phyloP scores from a whole-genome alignment of 2,113 vertebrate genomes.

The Ciconia boyciana region DNA sequence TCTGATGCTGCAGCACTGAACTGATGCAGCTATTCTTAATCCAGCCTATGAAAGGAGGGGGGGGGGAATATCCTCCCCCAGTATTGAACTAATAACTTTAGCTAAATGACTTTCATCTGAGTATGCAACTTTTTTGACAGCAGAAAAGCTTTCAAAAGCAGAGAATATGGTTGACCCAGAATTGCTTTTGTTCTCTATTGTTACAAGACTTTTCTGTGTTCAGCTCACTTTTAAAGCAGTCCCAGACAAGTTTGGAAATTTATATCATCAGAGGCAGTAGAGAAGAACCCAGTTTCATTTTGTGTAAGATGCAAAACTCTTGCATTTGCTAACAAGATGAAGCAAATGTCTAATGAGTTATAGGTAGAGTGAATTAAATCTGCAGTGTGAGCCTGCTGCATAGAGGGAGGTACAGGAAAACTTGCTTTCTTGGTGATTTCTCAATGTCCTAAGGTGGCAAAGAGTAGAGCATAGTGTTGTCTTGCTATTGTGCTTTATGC shows the following conservation, averaged over 20 bases:
- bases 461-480: neutral
- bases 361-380: neutral
- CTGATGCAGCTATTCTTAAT: slow-evolving; percentile 18
- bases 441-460: neutral
- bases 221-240: neutral
- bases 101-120: neutral
- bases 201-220: neutral
- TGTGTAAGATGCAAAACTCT: neutral
- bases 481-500: neutral
- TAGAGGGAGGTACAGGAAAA: neutral
- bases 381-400: neutral
- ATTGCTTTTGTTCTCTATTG: neutral
- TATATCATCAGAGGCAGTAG: accelerated
- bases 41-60: neutral
- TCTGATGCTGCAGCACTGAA: slow-evolving; percentile 57
- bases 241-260: neutral
- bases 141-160: neutral
- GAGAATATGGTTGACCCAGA: neutral
- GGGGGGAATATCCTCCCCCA: neutral
- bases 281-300: neutral
- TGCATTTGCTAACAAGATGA: neutral
- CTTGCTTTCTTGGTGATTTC: neutral
- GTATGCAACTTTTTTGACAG: neutral
- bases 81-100: neutral
- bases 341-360: neutral